These are phyloP conservation scores for Burhinus oedicnemus DNA, from an alignment of 2,113 vertebrate genomes.

Conservation along the genomic window DNA sequence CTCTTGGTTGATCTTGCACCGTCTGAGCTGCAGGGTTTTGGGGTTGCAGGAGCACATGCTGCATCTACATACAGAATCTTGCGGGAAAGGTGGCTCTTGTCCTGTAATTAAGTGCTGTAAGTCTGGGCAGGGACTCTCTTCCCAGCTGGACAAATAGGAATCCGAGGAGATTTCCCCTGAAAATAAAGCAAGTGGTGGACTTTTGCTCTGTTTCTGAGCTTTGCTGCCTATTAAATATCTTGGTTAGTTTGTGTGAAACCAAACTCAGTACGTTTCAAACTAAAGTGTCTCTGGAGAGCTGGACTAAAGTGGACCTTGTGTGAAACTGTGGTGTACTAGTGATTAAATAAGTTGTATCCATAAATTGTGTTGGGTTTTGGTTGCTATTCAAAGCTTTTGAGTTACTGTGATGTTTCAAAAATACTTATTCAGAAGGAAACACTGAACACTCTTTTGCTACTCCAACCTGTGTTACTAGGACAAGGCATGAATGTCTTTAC, in stretches of 20 bases:
- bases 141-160: background rate
- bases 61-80: background rate
- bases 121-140: background rate
- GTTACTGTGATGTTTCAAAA: background rate
- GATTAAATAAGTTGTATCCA: background rate
- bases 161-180: background rate
- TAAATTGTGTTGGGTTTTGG: background rate
- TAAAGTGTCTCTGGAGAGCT: background rate
- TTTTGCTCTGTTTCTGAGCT: background rate
- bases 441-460: background rate
- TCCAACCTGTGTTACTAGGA: background rate
- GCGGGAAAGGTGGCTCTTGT: background rate
- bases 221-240: background rate
- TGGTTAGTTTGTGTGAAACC: background rate
- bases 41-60: background rate
- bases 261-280: rapidly evolving
- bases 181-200: background rate
- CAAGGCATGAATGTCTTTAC: background rate
- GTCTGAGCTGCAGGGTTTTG: background rate
- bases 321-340: background rate
- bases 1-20: background rate
- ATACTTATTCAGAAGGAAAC: background rate
- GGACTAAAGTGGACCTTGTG: background rate
- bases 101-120: background rate
- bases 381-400: background rate